Evolutionary conservation across 2,888 invertebrate genomes (phyloP).

Genomic region (Ommatoiulus sabulosus): DNA sequence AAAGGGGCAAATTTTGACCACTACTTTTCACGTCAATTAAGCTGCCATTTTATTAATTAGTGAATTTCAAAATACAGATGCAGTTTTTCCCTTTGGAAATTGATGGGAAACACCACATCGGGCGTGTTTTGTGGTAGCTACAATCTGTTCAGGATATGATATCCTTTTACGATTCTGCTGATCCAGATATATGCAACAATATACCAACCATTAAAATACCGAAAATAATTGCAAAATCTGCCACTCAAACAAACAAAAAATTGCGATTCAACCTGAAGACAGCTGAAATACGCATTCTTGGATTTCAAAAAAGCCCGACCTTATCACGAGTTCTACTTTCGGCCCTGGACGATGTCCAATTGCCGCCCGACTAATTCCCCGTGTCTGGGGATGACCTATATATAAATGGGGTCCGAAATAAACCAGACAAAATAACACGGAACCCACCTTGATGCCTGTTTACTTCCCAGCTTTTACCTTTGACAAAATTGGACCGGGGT

Average conservation of each 20-base stretch:
- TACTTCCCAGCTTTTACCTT: not conserved
- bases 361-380: not conserved
- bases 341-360: not conserved
- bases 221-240: not conserved
- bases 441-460: constrained; percentile 1
- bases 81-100: no score
- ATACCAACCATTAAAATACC: not conserved
- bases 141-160: no score
- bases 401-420: constrained; percentile 10
- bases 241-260: not conserved
- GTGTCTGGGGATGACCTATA: constrained; percentile 12
- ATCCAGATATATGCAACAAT: no score
- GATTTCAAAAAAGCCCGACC: not conserved
- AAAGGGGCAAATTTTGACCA: no score
- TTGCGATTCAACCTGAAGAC: not conserved
- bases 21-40: no score
- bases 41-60: no score
- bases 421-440: not conserved
- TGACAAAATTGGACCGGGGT: constrained; percentile 3
- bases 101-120: no score
- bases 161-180: no score
- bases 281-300: not conserved
- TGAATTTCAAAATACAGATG: no score
- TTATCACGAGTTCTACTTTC: not conserved
- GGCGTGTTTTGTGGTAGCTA: no score